phyloP scores from a whole-genome alignment of 2,888 invertebrate species.

The Plagiodera versicolora region DNA sequence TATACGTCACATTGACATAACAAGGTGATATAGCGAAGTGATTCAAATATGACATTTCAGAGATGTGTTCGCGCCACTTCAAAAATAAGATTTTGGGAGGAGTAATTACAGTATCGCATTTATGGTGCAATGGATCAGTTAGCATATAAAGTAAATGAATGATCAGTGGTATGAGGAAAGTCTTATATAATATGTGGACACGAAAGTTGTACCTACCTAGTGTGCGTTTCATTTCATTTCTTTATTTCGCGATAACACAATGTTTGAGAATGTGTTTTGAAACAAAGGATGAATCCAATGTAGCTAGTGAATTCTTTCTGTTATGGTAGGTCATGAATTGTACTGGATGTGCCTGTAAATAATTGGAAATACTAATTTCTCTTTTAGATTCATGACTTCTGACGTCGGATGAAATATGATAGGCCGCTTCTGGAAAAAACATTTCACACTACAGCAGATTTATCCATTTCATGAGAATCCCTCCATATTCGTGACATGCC shows the following conservation, averaged over 20 bases:
- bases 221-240: neutral
- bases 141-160: neutral
- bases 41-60: no score
- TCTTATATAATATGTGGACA: neutral
- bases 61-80: no score
- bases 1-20: no score
- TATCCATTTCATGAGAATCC: conserved; percentile 7
- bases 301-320: conserved; percentile 1
- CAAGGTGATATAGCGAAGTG: no score
- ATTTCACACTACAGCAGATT: conserved; percentile 8
- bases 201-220: neutral
- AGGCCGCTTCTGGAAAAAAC: conserved; percentile 13
- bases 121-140: neutral
- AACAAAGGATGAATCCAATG: neutral
- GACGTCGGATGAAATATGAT: conserved; percentile 10
- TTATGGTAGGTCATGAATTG: conserved; percentile 14
- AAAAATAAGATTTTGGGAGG: no score
- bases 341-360: neutral
- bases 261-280: neutral
- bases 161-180: neutral
- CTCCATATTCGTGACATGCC: conserved; percentile 8
- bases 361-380: conserved; percentile 5
- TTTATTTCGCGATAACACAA: neutral
- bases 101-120: no score
- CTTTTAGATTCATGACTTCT: conserved; percentile 4